Evolutionary conservation across 2,797 vertebrate genomes (phyloP).

Genomic region (Falco berigora): DNA sequence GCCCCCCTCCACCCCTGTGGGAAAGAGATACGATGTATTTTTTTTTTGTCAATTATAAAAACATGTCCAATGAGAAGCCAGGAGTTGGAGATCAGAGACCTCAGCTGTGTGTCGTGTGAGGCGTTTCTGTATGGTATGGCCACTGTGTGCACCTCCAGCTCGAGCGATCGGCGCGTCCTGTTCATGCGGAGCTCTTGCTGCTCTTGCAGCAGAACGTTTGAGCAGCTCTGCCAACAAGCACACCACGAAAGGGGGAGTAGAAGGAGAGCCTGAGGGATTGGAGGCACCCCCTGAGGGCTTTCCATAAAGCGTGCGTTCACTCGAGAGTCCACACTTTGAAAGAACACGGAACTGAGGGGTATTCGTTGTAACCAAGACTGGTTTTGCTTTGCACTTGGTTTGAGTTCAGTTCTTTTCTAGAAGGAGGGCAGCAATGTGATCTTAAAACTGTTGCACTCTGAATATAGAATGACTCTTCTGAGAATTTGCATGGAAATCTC

Average conservation of each 20-base stretch:
- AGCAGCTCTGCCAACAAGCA: not conserved
- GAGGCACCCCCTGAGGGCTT: not conserved
- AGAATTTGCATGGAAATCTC: conserved; percentile 24
- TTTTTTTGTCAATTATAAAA: not conserved
- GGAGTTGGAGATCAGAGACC: not conserved
- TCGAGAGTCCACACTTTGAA: not conserved
- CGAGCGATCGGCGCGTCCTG: not conserved
- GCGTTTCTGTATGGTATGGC: not conserved
- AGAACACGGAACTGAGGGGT: not conserved
- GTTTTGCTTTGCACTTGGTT: not conserved
- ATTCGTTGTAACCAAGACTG: not conserved
- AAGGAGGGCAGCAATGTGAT: not conserved
- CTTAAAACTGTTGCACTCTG: not conserved
- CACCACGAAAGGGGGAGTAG: not conserved
- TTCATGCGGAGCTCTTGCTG: not conserved
- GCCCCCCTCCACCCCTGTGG: not conserved
- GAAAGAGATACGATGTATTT: not conserved
- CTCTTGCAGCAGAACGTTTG: not conserved
- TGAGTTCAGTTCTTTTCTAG: not conserved
- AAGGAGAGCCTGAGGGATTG: not conserved
- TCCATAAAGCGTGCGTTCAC: not conserved
- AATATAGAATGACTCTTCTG: not conserved
- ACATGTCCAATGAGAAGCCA: not conserved
- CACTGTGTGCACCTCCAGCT: not conserved
- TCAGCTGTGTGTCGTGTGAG: not conserved